These are phyloP conservation scores for Netelia melanura DNA, from an alignment of 2,888 invertebrate genomes.

Conservation along the genomic window DNA sequence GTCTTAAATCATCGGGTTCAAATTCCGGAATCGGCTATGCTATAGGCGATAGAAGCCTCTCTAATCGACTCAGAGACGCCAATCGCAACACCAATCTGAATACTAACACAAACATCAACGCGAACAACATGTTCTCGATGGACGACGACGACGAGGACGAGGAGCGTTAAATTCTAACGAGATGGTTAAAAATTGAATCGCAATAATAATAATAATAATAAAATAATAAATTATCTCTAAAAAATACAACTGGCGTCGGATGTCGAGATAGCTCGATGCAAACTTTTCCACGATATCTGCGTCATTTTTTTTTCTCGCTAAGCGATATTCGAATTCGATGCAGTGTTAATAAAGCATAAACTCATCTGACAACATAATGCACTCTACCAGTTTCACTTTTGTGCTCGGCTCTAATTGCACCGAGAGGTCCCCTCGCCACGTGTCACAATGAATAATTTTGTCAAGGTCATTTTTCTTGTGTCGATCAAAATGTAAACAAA, in stretches of 20 bases:
- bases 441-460: no score
- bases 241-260: background rate
- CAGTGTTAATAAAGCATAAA: background rate
- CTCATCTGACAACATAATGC: background rate
- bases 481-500: no score
- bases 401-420: no score
- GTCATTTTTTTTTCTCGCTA: background rate
- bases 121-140: constrained; percentile 8
- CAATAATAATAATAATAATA: background rate
- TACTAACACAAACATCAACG: constrained; percentile 46
- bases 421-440: no score
- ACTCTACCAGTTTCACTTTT: no score
- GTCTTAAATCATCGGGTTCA: background rate
- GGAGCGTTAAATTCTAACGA: background rate
- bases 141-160: background rate
- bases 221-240: background rate
- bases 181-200: background rate
- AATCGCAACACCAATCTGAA: constrained; percentile 38
- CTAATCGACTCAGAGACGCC: background rate
- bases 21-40: background rate
- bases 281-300: background rate
- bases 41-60: background rate
- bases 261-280: background rate
- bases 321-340: background rate
- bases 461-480: no score